Conservation (phyloP, 2,113 vertebrate genomes). For the Callaeas wilsoni region DNA sequence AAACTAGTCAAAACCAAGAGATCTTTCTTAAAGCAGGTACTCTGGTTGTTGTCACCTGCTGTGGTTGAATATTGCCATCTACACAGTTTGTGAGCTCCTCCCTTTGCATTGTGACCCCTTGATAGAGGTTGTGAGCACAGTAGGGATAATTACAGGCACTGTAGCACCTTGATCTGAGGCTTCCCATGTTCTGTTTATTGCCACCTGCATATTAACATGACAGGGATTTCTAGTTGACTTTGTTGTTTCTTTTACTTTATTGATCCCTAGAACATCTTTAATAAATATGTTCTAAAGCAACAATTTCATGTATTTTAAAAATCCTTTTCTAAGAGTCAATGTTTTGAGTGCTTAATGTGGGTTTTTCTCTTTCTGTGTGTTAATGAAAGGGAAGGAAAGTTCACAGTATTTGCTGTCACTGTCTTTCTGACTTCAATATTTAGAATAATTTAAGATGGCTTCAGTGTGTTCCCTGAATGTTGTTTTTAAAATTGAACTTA, state of each 20-base stretch:
- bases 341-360: not conserved
- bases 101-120: not conserved
- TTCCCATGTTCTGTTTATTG: not conserved
- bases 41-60: not conserved
- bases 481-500: not conserved
- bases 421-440: not conserved
- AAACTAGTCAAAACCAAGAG: not conserved
- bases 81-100: not conserved
- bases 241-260: not conserved
- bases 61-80: not conserved
- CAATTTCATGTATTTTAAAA: not conserved
- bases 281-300: not conserved
- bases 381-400: not conserved
- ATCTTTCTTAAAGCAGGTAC: not conserved
- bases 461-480: not conserved
- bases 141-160: not conserved
- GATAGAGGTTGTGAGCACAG: not conserved
- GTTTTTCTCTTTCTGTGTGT: not conserved
- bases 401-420: not conserved
- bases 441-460: not conserved
- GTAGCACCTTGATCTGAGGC: not conserved
- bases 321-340: not conserved
- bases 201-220: not conserved
- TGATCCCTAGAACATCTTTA: not conserved
- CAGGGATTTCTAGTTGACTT: not conserved